Evolutionary conservation across 2,113 vertebrate species (phyloP).

Genomic region (Apus apus): DNA sequence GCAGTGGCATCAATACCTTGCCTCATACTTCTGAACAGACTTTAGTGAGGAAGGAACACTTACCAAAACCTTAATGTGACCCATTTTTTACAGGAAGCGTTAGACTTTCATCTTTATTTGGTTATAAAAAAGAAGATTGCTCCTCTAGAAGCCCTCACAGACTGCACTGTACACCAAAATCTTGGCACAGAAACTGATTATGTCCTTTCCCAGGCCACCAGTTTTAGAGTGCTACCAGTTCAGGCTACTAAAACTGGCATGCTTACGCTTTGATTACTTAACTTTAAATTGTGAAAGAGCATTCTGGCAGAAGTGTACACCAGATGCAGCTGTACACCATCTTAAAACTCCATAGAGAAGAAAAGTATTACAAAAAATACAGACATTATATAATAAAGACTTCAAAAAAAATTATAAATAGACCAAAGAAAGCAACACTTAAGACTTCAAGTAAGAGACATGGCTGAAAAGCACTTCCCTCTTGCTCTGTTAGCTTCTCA

Average conservation of each 20-base stretch:
- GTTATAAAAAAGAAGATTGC: not conserved
- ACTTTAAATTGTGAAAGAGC: not conserved
- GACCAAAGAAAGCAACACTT: slow-evolving; percentile 16
- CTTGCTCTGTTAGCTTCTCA: slow-evolving; percentile 4
- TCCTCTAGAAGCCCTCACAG: not conserved
- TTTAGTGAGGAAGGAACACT: not conserved
- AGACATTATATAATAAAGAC: not conserved
- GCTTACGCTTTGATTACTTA: not conserved
- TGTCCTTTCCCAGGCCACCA: not conserved
- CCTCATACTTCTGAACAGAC: not conserved
- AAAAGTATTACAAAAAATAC: not conserved
- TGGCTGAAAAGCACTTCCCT: slow-evolving; percentile 16
- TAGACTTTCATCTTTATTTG: not conserved
- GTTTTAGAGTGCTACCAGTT: not conserved
- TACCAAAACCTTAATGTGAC: not conserved
- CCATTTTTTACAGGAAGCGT: not conserved
- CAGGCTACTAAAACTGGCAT: not conserved
- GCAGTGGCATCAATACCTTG: not conserved
- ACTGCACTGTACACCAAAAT: not conserved
- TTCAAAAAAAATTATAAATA: not conserved
- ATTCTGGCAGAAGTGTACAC: not conserved
- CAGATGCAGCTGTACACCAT: not conserved
- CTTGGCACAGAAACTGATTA: not conserved
- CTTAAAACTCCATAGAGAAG: not conserved
- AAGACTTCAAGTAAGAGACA: slow-evolving; percentile 25